Evolutionary conservation across 2,797 vertebrate species (phyloP).

Genomic region (Protosalanx chinensis): DNA sequence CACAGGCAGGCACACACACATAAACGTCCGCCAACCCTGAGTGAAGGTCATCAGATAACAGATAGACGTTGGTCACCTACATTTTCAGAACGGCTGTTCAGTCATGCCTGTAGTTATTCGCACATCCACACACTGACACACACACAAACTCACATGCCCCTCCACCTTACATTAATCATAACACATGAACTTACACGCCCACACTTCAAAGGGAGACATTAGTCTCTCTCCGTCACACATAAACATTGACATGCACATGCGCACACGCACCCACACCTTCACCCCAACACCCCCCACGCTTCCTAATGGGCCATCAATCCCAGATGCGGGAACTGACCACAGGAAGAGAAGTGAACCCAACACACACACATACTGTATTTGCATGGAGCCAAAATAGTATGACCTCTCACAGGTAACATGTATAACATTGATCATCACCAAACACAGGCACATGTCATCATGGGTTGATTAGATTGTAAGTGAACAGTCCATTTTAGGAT

Average conservation of each 20-base stretch:
- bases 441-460: too few species aligned
- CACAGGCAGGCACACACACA: background rate
- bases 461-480: too few species aligned
- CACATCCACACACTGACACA: slow-evolving; percentile 28
- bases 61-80: background rate
- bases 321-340: slow-evolving; percentile 27
- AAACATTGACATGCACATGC: background rate
- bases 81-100: slow-evolving; percentile 21
- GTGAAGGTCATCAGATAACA: background rate
- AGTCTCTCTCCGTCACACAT: slow-evolving; percentile 23
- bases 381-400: background rate
- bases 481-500: too few species aligned
- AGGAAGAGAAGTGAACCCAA: background rate
- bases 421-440: too few species aligned
- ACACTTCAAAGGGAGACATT: slow-evolving; percentile 42
- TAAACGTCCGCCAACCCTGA: background rate
- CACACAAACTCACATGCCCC: background rate
- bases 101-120: slow-evolving; percentile 11
- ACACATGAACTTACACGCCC: slow-evolving; percentile 38
- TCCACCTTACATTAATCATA: slow-evolving; percentile 55
- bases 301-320: slow-evolving; percentile 45
- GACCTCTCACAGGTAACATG: too few species aligned
- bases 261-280: background rate
- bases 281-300: slow-evolving; percentile 32
- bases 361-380: background rate